Conservation (phyloP, 2,888 invertebrate genomes). For the Lycia hirtaria region DNA sequence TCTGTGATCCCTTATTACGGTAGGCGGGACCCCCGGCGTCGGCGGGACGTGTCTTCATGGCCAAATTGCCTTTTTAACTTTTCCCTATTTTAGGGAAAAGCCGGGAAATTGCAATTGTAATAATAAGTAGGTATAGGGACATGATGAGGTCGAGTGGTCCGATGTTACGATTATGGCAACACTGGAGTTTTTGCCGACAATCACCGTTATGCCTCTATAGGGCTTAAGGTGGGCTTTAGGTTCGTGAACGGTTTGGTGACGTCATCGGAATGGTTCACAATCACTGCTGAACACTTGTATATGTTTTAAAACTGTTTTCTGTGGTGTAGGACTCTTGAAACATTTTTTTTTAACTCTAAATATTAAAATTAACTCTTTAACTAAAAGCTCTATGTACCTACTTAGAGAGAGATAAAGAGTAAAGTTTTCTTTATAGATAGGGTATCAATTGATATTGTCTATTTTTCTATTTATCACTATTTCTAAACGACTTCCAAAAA, state of each 20-base stretch:
- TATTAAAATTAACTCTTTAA: too few species aligned
- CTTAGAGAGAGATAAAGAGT: too few species aligned
- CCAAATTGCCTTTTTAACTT: constrained; percentile 85
- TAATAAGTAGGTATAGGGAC: constrained; percentile 69
- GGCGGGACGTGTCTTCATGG: constrained; percentile 73
- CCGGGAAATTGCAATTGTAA: constrained; percentile 75
- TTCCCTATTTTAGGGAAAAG: constrained; percentile 83
- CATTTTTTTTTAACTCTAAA: too few species aligned
- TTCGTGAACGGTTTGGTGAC: constrained; percentile 13
- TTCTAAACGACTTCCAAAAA: too few species aligned
- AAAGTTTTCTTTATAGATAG: too few species aligned
- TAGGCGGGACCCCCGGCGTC: constrained; percentile 42
- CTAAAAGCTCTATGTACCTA: too few species aligned
- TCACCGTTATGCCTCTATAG: constrained; percentile 33
- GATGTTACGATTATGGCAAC: constrained; percentile 60
- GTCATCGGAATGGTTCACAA: constrained; percentile 7
- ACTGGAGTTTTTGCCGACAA: constrained; percentile 45
- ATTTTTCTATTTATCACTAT: too few species aligned
- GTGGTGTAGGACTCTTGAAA: too few species aligned
- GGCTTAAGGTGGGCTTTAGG: constrained; percentile 24
- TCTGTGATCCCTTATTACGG: constrained; percentile 39
- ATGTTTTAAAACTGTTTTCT: too few species aligned
- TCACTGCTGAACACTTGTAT: too few species aligned
- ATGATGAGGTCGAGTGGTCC: constrained; percentile 69
- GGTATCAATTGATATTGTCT: too few species aligned